Percentiles rank a stretch among this genome's conserved stretches.
phyloP scores from a whole-genome alignment of 2,797 vertebrate genomes.

The Acestrorhynchus altus region DNA sequence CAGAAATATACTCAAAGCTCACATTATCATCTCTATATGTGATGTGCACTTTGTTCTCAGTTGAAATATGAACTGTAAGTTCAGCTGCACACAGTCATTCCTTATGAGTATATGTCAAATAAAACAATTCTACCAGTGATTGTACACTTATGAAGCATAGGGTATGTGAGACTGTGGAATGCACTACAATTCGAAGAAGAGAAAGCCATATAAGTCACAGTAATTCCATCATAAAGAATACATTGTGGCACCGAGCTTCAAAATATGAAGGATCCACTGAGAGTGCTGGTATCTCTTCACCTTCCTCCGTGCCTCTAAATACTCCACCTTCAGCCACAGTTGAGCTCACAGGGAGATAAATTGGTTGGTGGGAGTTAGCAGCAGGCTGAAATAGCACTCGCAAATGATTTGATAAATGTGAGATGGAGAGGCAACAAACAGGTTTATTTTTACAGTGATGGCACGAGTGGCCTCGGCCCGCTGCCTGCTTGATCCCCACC shows the following conservation, averaged over 20 bases:
- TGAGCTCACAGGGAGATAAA: constrained; percentile 89
- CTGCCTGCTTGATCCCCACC: constrained; percentile 59
- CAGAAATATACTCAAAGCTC: too few relatives aligned
- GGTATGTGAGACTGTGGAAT: background rate
- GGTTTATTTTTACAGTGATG: constrained; percentile 67
- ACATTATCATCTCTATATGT: too few relatives aligned
- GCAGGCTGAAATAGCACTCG: constrained; percentile 80
- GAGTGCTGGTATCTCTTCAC: constrained; percentile 19
- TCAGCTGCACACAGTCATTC: too few relatives aligned
- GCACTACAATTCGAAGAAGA: background rate
- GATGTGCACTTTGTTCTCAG: too few relatives aligned
- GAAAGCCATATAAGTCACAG: background rate
- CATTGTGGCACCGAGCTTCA: constrained; percentile 1
- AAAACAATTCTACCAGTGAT: background rate
- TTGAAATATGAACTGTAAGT: too few relatives aligned
- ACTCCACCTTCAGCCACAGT: constrained; percentile 82
- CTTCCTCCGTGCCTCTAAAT: constrained; percentile 64
- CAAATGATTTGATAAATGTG: constrained; percentile 88
- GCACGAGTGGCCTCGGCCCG: constrained; percentile 44
- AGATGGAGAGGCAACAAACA: constrained; percentile 85
- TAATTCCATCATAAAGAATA: constrained; percentile 7
- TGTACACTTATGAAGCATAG: background rate
- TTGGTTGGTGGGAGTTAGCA: constrained; percentile 81
- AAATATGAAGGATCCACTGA: constrained; percentile 8
- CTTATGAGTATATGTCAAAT: background rate